Percentiles rank a stretch among this genome's conserved stretches.
phyloP scores from a whole-genome alignment of 2,113 vertebrate species.

The Ploceus nigricollis region DNA sequence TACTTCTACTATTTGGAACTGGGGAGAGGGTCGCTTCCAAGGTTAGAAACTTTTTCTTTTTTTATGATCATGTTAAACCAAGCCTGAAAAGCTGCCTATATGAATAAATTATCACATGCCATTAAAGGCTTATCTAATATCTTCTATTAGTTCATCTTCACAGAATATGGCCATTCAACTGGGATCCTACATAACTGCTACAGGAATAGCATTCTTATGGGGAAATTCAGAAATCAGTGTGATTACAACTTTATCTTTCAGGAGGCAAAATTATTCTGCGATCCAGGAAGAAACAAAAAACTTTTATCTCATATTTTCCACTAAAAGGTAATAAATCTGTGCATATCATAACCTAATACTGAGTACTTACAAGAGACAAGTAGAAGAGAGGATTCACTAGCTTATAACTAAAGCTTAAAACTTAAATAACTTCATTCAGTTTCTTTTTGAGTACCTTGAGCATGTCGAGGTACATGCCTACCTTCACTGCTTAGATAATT shows the following conservation, averaged over 20 bases:
- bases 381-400: not conserved
- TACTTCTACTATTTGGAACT: not conserved
- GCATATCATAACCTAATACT: not conserved
- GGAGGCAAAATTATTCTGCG: not conserved
- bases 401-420: not conserved
- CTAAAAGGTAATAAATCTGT: not conserved
- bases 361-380: not conserved
- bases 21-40: fast-evolving
- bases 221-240: not conserved
- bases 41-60: not conserved
- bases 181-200: not conserved
- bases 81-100: not conserved
- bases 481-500: not conserved
- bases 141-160: not conserved
- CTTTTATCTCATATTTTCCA: not conserved
- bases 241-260: not conserved
- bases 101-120: not conserved
- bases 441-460: not conserved
- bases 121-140: not conserved
- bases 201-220: not conserved
- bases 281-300: not conserved
- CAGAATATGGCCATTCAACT: not conserved
- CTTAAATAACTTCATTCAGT: not conserved
- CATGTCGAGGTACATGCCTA: not conserved
- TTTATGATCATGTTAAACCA: not conserved